A percentile compares a stretch with the other conserved stretches of the same genome.
Conservation (phyloP, 2,888 invertebrate genomes). For the Bimastos eiseni region DNA sequence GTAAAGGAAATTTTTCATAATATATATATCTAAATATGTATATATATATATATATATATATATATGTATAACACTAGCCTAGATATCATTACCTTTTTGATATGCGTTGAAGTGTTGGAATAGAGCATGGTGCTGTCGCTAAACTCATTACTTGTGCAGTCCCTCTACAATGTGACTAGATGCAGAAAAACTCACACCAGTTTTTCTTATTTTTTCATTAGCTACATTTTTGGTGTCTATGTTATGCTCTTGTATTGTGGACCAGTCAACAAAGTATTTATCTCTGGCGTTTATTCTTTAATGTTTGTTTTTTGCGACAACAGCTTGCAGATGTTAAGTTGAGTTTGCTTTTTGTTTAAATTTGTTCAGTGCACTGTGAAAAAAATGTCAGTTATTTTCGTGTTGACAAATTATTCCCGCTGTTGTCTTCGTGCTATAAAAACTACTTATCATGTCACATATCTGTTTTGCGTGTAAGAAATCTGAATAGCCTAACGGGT, state of each 20-base stretch:
- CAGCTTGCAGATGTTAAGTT: neutral
- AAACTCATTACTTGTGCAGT: neutral
- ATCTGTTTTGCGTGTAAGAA: neutral
- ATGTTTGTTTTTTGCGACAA: neutral
- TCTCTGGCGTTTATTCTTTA: neutral
- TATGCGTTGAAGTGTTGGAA: neutral
- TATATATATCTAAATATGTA: no score
- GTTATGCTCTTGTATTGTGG: neutral
- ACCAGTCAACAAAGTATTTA: neutral
- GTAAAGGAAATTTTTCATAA: neutral
- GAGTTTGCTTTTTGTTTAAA: neutral
- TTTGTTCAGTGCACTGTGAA: neutral
- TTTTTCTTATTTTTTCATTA: neutral
- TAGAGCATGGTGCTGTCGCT: neutral
- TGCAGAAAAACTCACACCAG: neutral
- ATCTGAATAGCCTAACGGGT: neutral
- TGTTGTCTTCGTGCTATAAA: neutral
- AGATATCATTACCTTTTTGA: neutral
- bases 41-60: no score
- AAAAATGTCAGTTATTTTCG: neutral
- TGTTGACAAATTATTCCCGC: neutral
- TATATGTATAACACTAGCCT: neutral
- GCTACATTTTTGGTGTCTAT: neutral
- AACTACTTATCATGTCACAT: neutral
- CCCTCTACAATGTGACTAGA: neutral